Base-by-base conservation (phyloP, 2,113 vertebrate species). In the Eleginops maclovinus region DNA sequence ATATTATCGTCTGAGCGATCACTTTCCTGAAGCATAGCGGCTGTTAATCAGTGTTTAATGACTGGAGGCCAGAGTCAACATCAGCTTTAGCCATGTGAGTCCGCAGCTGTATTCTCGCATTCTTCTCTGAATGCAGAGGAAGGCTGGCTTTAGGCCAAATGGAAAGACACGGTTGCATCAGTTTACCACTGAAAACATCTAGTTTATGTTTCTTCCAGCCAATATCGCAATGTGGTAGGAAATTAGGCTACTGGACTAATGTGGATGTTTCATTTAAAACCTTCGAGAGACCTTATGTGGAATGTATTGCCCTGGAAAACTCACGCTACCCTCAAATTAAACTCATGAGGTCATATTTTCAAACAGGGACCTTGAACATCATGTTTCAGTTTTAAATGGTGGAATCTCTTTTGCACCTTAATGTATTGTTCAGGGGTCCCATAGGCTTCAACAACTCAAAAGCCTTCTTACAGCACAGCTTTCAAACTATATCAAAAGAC, bases 21-120 rank as follows among this genome's bases (percentile, higher is more conserved):
- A 19, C 40, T 65, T 63, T 51, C 40, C 62, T 59, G 54, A 66
- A n/a, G 63, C 40, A 58, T 11, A 3, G 41, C 49, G 83, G 76
- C 65, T 86, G 40, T 59, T 62, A 77, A 73, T 86, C 61, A 73
- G 72, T 31, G 69, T 86, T 82, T 86, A 80, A 85, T 82, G 77
- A 73, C 84, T 58, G 74, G 31, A 80, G 67, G 72, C 71, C 58
- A 60, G 70, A 64, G 84, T 85, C 84, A 88, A 89, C 83, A 87
- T 76, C 79, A 72, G 72, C 77, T 49, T 50, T 40, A 46, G 72
- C 75, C 60, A 53, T 61, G 71, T 55, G 43, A 53, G 81, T 75
- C 79, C 73, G 69, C 68, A 51, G 77, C 67, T 60, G 59, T 1
- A 28, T 12, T 12, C 43, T 46, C 59, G 54, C 81, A 83, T 81